Base-by-base conservation (phyloP, 2,113 vertebrate species). In the Castor canadensis region DNA sequence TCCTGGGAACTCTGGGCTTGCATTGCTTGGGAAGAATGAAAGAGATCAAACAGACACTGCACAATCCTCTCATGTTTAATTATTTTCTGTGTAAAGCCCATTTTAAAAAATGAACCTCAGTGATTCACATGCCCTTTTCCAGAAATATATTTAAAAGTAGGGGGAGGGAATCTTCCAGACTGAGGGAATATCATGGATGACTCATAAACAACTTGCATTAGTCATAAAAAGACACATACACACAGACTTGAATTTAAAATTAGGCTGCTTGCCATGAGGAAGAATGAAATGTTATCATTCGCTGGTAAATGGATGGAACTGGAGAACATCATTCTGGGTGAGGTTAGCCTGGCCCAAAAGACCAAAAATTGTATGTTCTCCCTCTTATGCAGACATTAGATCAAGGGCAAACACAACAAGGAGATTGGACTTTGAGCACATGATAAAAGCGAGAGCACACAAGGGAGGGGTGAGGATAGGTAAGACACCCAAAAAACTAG, bases 91-190 rank as follows among this genome's bases (percentile, higher is more conserved):
- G 64, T 40, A 87, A 64, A 47, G 15, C 20, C n/a, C 24, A 72
- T 35, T 66, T 77, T 62, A 38, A n/a, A 71, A 71, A 89, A 28
- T 45, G 24, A 92, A 24, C 71, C 8, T 49, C 5, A 4, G 49
- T 83, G 91, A 81, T 45, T 95, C 67, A 90, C 28, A 76, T 77
- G 45, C 28, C 40, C 28, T 85, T 95, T 80, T 62, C 60, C 32
- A 72, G n/a, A 88, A 87, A 52, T 71, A 52, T 85, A 80, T 87
- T 94, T 94, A 45, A 56, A 86, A 89, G 38, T 95, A 32, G 52
- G 20, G 17, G 28, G 47, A 72, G n/a, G 8, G 32, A 93, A 69
- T 1, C 12, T n/a, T 87, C 54, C 32, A 40, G 13, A 66, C 32
- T 72, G 60, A 73, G 69, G 38, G 28, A 73, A 49, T 73, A 32